Percentiles rank a stretch among this genome's conserved stretches.
phyloP scores from a whole-genome alignment of 2,888 invertebrate genomes.

The Anoncus sp. region DNA sequence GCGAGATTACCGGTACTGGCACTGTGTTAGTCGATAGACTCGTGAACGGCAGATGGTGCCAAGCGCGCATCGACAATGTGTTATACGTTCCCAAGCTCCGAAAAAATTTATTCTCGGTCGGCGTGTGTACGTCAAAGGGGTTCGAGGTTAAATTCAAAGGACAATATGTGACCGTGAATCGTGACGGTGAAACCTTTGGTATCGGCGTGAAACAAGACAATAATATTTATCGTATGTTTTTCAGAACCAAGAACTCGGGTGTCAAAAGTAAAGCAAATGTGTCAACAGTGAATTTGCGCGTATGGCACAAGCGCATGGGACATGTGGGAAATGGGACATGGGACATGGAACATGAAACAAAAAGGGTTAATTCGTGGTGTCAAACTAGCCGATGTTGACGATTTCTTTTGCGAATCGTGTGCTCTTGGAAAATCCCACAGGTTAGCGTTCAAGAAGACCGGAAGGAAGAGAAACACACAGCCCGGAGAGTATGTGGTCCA shows the following conservation, averaged over 20 bases:
- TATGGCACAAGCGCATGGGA: conserved; percentile 67
- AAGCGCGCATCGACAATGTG: conserved; percentile 62
- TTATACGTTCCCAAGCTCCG: too few relatives aligned
- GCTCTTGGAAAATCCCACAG: conserved; percentile 66
- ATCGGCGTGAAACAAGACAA: conserved; percentile 58
- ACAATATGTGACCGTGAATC: conserved; percentile 19
- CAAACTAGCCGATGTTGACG: conserved; percentile 39
- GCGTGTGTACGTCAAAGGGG: conserved; percentile 53
- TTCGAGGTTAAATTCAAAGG: conserved; percentile 53
- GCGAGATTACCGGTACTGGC: conserved; percentile 49
- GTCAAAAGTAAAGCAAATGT: conserved; percentile 39
- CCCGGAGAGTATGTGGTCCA: conserved; percentile 71
- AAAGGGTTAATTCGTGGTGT: conserved; percentile 49
- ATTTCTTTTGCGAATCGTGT: conserved; percentile 69
- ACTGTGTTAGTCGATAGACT: conserved; percentile 60
- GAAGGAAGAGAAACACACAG: conserved; percentile 42
- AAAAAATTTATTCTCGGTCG: too few relatives aligned
- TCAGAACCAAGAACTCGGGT: conserved; percentile 27
- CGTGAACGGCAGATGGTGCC: conserved; percentile 55
- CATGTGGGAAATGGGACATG: conserved; percentile 54
- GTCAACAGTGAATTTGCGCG: conserved; percentile 37
- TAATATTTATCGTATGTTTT: conserved; percentile 60
- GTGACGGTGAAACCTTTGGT: conserved; percentile 30
- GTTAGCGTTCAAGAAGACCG: conserved; percentile 36
- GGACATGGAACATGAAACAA: conserved; percentile 33